A percentile compares a stretch with the other conserved stretches of the same genome.
Conservation (phyloP, 2,888 invertebrate species). For the Neria commutata region DNA sequence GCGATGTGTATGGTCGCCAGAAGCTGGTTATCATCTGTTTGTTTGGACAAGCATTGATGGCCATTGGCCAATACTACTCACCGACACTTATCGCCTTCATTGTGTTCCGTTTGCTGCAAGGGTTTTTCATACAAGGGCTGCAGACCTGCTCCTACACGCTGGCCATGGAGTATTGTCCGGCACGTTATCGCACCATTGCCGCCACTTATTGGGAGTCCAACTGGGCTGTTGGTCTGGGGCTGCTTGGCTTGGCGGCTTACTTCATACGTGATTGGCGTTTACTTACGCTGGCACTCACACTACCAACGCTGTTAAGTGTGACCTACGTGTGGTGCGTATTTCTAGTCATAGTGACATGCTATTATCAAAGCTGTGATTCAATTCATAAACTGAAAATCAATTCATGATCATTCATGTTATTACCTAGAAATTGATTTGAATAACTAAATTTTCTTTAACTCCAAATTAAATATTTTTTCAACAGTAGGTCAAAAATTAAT, state of each 20-base stretch:
- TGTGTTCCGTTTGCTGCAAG: conserved; percentile 59
- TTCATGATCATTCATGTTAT: background rate
- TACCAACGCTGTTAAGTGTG: conserved; percentile 63
- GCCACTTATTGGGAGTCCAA: conserved; percentile 63
- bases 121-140: conserved; percentile 63
- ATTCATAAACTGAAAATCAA: background rate
- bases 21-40: conserved; percentile 60
- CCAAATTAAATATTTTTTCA: no score
- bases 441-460: background rate
- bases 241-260: conserved; percentile 62
- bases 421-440: background rate
- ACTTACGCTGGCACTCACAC: conserved; percentile 63
- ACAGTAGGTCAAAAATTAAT: no score
- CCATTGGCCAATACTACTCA: conserved; percentile 40
- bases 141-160: conserved; percentile 64
- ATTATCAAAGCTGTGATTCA: no score
- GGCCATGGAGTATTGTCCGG: conserved; percentile 63
- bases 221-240: conserved; percentile 62
- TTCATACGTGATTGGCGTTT: conserved; percentile 64
- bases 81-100: conserved; percentile 56
- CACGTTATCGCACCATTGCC: conserved; percentile 61
- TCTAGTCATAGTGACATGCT: background rate
- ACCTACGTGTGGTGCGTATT: conserved; percentile 57
- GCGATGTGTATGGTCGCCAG: conserved; percentile 61
- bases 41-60: conserved; percentile 56